Base-by-base conservation (phyloP, 2,797 vertebrate species). In the Periophthalmus magnuspinnatus region DNA sequence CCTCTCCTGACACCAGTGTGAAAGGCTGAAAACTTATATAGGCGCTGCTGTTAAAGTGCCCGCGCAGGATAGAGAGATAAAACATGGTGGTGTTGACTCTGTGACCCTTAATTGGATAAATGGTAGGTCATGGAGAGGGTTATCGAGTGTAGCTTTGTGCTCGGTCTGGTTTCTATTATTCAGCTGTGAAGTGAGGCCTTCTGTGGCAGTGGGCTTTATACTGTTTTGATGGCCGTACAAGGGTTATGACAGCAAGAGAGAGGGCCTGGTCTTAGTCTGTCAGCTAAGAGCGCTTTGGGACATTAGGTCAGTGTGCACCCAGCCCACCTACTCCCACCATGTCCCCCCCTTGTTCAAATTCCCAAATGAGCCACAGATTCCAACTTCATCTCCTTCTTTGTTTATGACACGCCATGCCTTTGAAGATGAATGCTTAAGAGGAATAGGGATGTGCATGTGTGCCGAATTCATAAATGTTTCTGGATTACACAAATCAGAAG, bases 301-400 rank as follows among this genome's bases (percentile, higher is more conserved):
- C 79, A 72, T 85, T 76, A 87, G 90, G 84, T 88, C 84, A 87
- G 76, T 58, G 5, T 73, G 72, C 70, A 78, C 78, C 77, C 81
- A 62, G 78, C 78, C 65, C 48, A 55, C 69, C 67, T 33, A 77
- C 78, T 76, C 78, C 71, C 74, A 77, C 75, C 78, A 75, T 75
- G n/a, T 84, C 79, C 77, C 65, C 73, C 38, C 78, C 22, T 73
- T 70, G 81, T 82, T 72, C 70, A 74, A 88, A 90, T 88, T 92
- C 90, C 91, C 89, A 81, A 83, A 67, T 84, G 88, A 90, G 86
- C 80, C 80, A 80, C 85, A 89, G 90, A 93, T 93, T 94, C 90
- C 90, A 89, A 74, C 87, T 83, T 86, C 81, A 84, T 84, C 84
- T 84, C 81, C 83, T 84, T 54, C 84, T 83, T 80, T 88, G 87